These are phyloP conservation scores for Drosophila trichaetosa DNA, from an alignment of 2,888 invertebrate genomes.

Conservation along the genomic window DNA sequence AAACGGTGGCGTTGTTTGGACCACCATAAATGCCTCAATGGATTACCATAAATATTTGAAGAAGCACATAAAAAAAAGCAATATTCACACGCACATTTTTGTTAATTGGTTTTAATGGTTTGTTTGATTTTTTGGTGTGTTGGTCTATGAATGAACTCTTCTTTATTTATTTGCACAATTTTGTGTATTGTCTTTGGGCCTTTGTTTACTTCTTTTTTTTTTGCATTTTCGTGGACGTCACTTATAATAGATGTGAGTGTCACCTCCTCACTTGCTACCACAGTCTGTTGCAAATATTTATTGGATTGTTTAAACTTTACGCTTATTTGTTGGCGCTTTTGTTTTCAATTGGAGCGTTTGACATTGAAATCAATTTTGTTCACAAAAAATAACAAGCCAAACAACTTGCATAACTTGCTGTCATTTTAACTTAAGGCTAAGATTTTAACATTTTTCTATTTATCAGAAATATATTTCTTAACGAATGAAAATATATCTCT, in stretches of 20 bases:
- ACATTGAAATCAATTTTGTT: slow-evolving; percentile 42
- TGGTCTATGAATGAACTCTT: slow-evolving; percentile 59
- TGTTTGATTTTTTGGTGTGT: slow-evolving; percentile 6
- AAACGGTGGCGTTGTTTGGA: slow-evolving; percentile 65
- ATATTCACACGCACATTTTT: slow-evolving; percentile 65
- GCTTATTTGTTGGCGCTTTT: slow-evolving; percentile 17
- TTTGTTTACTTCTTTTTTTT: slow-evolving; percentile 21
- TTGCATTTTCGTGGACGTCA: slow-evolving; percentile 53
- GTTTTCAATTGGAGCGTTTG: slow-evolving; percentile 41
- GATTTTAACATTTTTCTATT: not conserved
- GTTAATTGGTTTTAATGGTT: slow-evolving; percentile 23
- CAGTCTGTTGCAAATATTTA: slow-evolving; percentile 64
- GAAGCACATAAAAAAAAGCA: slow-evolving; percentile 3
- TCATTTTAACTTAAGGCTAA: no score
- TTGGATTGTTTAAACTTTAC: slow-evolving; percentile 32
- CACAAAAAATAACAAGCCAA: not conserved
- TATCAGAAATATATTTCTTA: not conserved
- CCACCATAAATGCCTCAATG: slow-evolving; percentile 30
- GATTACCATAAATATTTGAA: slow-evolving; percentile 7
- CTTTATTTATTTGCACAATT: slow-evolving; percentile 46
- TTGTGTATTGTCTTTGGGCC: slow-evolving; percentile 15
- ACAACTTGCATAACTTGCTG: not conserved
- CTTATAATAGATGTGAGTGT: slow-evolving; percentile 49
- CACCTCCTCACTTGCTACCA: slow-evolving; percentile 40
- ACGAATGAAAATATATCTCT: no score